These are phyloP conservation scores for Steinernema scapterisci DNA, from an alignment of 2,888 invertebrate species.

Conservation along the genomic window DNA sequence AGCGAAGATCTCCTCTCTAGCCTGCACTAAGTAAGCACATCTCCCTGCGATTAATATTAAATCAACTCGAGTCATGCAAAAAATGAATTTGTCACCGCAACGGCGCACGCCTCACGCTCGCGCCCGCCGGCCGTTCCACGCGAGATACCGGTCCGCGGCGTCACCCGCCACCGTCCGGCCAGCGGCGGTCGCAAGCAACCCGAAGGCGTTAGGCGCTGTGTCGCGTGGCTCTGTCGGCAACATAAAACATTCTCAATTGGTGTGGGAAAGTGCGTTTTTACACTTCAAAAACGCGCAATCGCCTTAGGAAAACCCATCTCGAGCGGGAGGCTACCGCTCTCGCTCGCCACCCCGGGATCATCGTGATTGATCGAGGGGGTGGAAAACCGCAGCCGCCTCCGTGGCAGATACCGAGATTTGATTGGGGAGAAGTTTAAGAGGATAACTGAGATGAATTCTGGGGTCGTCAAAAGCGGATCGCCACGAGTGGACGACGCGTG, in stretches of 20 bases:
- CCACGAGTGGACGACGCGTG: no score
- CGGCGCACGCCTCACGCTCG: no score
- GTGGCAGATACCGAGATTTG: background rate
- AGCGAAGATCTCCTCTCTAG: background rate
- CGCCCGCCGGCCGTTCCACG: no score
- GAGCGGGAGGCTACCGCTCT: background rate
- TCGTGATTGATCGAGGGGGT: background rate
- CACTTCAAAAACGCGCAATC: background rate
- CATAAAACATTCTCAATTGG: slow-evolving; percentile 26
- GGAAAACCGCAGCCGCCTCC: background rate
- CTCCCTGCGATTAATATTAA: slow-evolving; percentile 2
- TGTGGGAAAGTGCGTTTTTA: slow-evolving; percentile 31
- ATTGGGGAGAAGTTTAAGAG: background rate
- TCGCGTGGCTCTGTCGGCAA: slow-evolving; percentile 25
- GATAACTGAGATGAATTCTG: no score
- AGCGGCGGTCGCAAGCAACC: background rate
- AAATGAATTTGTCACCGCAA: slow-evolving; percentile 18
- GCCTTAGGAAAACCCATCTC: background rate
- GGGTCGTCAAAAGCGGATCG: no score
- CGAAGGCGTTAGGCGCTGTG: background rate
- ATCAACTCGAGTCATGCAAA: slow-evolving; percentile 21
- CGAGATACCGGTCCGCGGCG: no score
- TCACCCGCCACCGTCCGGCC: background rate
- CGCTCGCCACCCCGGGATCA: background rate
- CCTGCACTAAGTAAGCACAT: background rate